phyloP scores from a whole-genome alignment of 2,888 invertebrate species.

The Brachynemurus nebulosus region DNA sequence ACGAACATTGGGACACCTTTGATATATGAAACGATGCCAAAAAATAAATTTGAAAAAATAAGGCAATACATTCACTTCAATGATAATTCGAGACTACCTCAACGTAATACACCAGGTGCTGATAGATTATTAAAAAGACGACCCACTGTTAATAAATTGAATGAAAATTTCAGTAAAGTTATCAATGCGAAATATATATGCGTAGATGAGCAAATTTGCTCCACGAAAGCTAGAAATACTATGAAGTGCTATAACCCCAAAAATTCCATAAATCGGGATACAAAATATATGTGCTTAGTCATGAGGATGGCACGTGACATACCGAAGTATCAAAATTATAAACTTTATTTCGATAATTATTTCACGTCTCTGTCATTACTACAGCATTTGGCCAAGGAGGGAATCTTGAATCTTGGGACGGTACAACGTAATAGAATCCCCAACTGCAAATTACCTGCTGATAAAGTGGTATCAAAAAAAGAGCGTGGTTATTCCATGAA shows the following conservation, averaged over 20 bases:
- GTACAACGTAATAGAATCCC: constrained; percentile 22
- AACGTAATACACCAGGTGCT: constrained; percentile 2
- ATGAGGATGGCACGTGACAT: constrained; percentile 16
- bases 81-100: constrained; percentile 11
- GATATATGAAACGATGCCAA: constrained; percentile 14
- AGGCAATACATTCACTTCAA: constrained; percentile 16
- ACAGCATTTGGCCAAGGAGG: constrained; percentile 19
- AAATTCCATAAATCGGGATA: background rate
- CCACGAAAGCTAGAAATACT: background rate
- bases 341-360: constrained; percentile 26
- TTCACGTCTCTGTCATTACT: constrained; percentile 22
- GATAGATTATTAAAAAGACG: constrained; percentile 14
- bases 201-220: background rate
- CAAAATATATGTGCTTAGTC: background rate
- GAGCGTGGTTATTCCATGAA: constrained; percentile 12
- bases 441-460: constrained; percentile 23
- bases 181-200: background rate
- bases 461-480: constrained; percentile 20
- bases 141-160: constrained; percentile 12
- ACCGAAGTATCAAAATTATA: constrained; percentile 20
- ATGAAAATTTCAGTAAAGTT: background rate
- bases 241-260: background rate
- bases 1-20: constrained; percentile 8
- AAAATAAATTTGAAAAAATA: constrained; percentile 16
- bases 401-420: constrained; percentile 23